Conservation (phyloP, 2,888 invertebrate genomes). For the Caenorhabditis japonica region DNA sequence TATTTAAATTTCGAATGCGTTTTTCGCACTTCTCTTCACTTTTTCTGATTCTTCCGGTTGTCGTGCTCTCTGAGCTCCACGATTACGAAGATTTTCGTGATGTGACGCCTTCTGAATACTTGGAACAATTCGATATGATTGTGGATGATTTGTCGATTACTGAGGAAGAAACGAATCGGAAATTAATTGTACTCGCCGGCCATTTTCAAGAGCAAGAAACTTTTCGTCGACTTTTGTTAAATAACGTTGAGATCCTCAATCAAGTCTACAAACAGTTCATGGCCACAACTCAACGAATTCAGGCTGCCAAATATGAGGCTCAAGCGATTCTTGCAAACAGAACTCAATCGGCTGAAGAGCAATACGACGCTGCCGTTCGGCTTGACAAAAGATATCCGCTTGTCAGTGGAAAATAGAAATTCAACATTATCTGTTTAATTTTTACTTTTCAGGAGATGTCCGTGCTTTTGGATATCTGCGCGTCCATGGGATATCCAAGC, state of each 20-base stretch:
- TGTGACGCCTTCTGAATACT: slow-evolving; percentile 12
- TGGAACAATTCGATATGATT: slow-evolving; percentile 25
- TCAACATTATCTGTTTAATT: background rate
- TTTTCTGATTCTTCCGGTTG: slow-evolving; percentile 7
- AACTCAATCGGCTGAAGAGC: slow-evolving; percentile 17
- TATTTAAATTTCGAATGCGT: too few species aligned
- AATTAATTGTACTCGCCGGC: slow-evolving; percentile 12
- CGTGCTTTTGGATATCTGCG: slow-evolving; percentile 10
- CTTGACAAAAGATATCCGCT: slow-evolving; percentile 14
- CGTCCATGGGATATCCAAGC: slow-evolving; percentile 3
- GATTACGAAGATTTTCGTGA: slow-evolving; percentile 29
- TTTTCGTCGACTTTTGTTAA: slow-evolving; percentile 12
- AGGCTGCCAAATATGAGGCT: slow-evolving; percentile 14
- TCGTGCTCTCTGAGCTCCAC: slow-evolving; percentile 11
- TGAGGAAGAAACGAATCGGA: slow-evolving; percentile 31
- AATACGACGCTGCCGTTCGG: slow-evolving; percentile 6
- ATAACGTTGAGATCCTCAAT: background rate
- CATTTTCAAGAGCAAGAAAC: slow-evolving; percentile 25
- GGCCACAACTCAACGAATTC: slow-evolving; percentile 9
- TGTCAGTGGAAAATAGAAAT: background rate
- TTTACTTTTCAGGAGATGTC: slow-evolving; percentile 40
- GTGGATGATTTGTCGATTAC: slow-evolving; percentile 10
- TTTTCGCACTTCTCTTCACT: too few species aligned
- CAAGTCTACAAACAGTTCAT: slow-evolving; percentile 7
- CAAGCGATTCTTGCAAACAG: slow-evolving; percentile 22